These are phyloP conservation scores for Scylla paramamosain DNA, from an alignment of 1,140 invertebrate species.

Conservation along the genomic window DNA sequence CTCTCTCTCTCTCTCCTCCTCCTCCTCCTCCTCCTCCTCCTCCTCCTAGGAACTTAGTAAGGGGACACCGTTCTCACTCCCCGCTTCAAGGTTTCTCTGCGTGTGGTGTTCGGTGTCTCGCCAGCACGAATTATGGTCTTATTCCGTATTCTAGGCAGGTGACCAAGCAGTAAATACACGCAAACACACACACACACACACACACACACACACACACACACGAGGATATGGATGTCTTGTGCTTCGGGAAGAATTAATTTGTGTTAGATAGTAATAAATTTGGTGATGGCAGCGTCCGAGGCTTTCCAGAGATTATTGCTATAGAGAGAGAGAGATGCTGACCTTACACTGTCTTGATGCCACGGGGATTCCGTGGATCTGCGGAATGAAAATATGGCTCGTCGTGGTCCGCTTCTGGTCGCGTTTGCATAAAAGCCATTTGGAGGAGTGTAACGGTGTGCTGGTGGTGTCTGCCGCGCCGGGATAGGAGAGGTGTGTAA, in stretches of 20 bases:
- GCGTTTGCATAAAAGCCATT: not conserved
- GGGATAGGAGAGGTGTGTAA: no score
- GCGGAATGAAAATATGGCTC: not conserved
- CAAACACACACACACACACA: not conserved
- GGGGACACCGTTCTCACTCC: not conserved
- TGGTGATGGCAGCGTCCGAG: not conserved
- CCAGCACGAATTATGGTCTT: not conserved
- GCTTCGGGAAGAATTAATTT: not conserved
- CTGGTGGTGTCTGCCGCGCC: not conserved
- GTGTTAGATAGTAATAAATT: not conserved
- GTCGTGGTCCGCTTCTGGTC: not conserved
- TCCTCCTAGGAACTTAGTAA: no score
- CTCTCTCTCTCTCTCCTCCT: not conserved
- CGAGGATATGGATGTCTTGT: not conserved
- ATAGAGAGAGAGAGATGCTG: not conserved
- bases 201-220: conserved; percentile 3
- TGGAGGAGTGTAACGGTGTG: not conserved
- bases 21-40: not conserved
- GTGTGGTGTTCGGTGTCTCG: not conserved
- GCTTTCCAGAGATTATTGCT: not conserved
- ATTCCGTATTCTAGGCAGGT: not conserved
- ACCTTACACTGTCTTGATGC: not conserved
- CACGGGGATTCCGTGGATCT: not conserved
- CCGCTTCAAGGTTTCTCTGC: not conserved
- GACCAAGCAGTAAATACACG: not conserved